A percentile compares a stretch with the other conserved stretches of the same genome.
These are phyloP conservation scores for Acleris holmiana DNA, from an alignment of 2,888 invertebrate species.

Conservation along the genomic window DNA sequence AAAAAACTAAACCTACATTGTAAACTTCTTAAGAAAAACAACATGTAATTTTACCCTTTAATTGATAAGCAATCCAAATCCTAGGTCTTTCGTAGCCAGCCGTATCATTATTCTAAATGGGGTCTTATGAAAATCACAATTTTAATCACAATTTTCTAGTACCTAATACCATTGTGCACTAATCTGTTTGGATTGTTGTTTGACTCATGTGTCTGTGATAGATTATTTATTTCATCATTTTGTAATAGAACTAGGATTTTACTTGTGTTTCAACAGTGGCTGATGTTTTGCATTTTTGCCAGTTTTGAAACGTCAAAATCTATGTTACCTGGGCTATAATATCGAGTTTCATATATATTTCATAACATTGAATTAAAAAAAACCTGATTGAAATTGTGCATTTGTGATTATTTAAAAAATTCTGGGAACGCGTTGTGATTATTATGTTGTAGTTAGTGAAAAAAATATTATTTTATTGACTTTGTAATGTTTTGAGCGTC, in stretches of 20 bases:
- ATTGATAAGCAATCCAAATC: conserved; percentile 17
- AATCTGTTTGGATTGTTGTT: conserved; percentile 69
- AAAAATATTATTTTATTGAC: not conserved
- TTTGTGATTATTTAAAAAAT: not conserved
- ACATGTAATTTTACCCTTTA: no score
- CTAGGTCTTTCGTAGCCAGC: conserved; percentile 48
- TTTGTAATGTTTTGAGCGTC: conserved; percentile 24
- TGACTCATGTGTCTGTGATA: conserved; percentile 82
- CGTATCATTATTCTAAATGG: conserved; percentile 51
- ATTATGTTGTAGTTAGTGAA: conserved; percentile 18
- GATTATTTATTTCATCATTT: conserved; percentile 71
- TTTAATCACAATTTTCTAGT: conserved; percentile 54
- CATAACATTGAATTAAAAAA: no score
- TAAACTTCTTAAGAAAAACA: no score
- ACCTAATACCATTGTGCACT: conserved; percentile 51
- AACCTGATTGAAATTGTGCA: no score
- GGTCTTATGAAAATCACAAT: conserved; percentile 72
- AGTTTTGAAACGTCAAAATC: no score
- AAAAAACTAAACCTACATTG: not conserved
- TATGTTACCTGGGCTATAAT: no score
- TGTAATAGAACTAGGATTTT: conserved; percentile 55
- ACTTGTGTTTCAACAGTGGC: conserved; percentile 60
- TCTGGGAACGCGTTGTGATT: conserved; percentile 14
- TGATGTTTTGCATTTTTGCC: conserved; percentile 56
- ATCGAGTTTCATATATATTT: no score